Evolutionary conservation across 2,888 invertebrate genomes (phyloP), one percentile per base, ranked within the genome.

Genomic region (Calameuta pallipes): DNA sequence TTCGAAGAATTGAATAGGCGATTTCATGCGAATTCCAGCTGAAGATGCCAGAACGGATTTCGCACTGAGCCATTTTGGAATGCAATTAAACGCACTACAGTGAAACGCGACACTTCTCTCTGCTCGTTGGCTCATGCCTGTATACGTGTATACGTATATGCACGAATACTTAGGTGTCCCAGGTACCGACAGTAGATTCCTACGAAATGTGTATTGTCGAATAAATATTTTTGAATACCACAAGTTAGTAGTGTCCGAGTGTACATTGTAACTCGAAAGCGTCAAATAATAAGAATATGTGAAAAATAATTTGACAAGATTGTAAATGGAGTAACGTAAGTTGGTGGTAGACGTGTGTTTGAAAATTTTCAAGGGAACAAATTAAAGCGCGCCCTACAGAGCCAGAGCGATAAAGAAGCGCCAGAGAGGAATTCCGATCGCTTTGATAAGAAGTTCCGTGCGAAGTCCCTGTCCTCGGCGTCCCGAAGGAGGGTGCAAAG

Each of bases 41-140:
- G 83, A 86, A 85, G 86, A 85, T 84, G 78, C 78, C 70, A 69
- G 31, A 74, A 73, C 77, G 36, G 83, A 86, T 86, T 86, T 87
- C 86, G 84, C 84, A 85, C 87, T 86, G 86, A 90, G 86, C 87
- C 87, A 90, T 89, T 90, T 88, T 88, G 89, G 90, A 90, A 90
- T 90, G 89, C 90, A 90, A 90, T 90, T 89, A 90, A 90, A 89
- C 89, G 86, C 88, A 87, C 88, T 85, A 85, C 86, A 87, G 84
- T 86, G 90, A 87, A 90, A 90, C 83, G 80, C 80, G 89, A 90
- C 78, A 80, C 85, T 80, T 73, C 73, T 73, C 76, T 79, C 78
- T 71, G 75, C 74, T 80, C 71, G 74, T 75, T 15, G 73, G 36
- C 30, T 36, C 37, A 37, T 68, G 76, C 31, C 74, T 73, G 76